A percentile compares a stretch with the other conserved stretches of the same genome.
Conservation (phyloP, 2,797 vertebrate genomes). For the Balearica regulorum region DNA sequence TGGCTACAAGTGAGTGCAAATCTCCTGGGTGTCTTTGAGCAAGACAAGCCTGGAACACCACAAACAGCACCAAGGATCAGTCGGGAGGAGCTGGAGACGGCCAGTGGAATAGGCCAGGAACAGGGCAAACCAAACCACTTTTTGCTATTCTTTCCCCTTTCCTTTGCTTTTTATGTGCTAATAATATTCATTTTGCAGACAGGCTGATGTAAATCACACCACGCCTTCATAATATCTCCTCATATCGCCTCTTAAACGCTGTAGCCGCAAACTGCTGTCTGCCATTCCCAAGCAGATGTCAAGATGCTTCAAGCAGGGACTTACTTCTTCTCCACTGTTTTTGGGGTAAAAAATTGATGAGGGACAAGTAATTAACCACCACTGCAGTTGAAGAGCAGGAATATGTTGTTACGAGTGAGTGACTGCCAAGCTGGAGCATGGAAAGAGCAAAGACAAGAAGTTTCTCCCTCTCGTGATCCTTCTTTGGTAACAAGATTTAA, state of each 20-base stretch:
- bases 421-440: neutral
- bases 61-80: rapidly evolving
- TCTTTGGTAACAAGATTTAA: neutral
- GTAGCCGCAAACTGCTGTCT: neutral
- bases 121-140: neutral
- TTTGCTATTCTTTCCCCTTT: neutral
- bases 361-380: neutral
- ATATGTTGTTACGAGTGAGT: neutral
- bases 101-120: neutral
- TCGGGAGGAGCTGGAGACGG: neutral
- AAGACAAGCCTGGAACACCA: neutral
- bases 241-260: rapidly evolving
- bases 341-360: neutral
- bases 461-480: neutral
- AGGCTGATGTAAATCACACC: neutral
- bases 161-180: neutral
- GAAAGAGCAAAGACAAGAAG: neutral
- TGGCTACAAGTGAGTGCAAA: neutral
- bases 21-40: neutral
- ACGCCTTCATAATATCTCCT: rapidly evolving
- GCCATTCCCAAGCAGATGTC: neutral
- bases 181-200: rapidly evolving
- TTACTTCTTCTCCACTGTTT: neutral
- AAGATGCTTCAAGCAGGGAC: neutral
- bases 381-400: neutral